A percentile compares a stretch with the other conserved stretches of the same genome.
phyloP scores from a whole-genome alignment of 2,888 invertebrate species.

The Blastobasis adustella region DNA sequence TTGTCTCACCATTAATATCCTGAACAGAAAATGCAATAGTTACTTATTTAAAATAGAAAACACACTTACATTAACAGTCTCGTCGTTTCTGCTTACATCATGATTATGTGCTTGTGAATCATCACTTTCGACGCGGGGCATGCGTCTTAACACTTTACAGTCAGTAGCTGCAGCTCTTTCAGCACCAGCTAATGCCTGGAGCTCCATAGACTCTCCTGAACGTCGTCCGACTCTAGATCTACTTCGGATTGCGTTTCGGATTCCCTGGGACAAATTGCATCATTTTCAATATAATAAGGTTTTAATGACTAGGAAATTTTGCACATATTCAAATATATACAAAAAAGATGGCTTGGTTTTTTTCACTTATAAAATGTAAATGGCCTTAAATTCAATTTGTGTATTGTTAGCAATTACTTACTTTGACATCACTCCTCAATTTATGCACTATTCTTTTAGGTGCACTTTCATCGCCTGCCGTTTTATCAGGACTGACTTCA shows the following conservation, averaged over 20 bases:
- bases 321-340: no score
- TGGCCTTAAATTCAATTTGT: no score
- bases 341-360: no score
- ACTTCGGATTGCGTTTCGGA: constrained; percentile 75
- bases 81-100: constrained; percentile 33
- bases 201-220: constrained; percentile 79
- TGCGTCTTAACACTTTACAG: constrained; percentile 77
- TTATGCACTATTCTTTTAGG: constrained; percentile 88
- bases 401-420: constrained; percentile 23
- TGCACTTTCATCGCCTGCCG: constrained; percentile 76
- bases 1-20: constrained; percentile 61
- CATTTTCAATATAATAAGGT: no score
- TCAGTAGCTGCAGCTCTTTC: constrained; percentile 53
- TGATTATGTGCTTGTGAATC: constrained; percentile 72
- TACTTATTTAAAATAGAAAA: neutral
- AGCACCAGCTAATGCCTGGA: constrained; percentile 52
- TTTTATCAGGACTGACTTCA: constrained; percentile 56
- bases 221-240: constrained; percentile 71
- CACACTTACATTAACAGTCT: neutral
- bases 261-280: constrained; percentile 46
- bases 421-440: constrained; percentile 88
- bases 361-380: no score
- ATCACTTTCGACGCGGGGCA: constrained; percentile 84
- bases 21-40: constrained; percentile 16
- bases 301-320: no score